Evolutionary conservation across 2,113 vertebrate genomes (phyloP).

Genomic region (Neotragus pygmaeus): DNA sequence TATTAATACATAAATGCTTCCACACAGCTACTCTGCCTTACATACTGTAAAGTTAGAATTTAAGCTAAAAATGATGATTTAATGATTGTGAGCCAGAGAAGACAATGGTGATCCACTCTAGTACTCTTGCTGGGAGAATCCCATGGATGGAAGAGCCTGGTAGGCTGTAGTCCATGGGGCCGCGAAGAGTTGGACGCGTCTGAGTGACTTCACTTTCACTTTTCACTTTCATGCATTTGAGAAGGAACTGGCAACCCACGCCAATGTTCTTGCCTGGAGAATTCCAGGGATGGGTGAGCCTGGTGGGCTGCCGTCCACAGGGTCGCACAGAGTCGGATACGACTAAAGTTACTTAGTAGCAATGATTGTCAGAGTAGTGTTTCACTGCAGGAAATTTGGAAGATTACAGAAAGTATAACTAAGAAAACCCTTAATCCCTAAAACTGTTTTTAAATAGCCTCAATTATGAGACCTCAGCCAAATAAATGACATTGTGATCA

Average conservation of each 20-base stretch:
- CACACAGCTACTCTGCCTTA: not conserved
- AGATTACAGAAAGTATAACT: not conserved
- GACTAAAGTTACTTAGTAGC: too few species aligned
- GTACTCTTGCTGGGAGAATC: too few species aligned
- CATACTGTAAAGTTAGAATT: not conserved
- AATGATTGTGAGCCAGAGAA: not conserved
- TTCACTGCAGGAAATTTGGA: not conserved
- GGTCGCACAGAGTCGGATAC: too few species aligned
- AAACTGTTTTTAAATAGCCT: not conserved
- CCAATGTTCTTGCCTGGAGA: too few species aligned
- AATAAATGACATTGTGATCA: conserved; percentile 15
- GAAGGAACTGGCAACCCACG: too few species aligned
- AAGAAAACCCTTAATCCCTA: not conserved
- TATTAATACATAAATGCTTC: not conserved
- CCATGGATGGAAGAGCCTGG: too few species aligned
- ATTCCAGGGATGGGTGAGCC: too few species aligned
- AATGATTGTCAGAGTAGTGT: conserved; percentile 25
- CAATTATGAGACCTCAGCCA: not conserved
- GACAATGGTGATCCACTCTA: too few species aligned
- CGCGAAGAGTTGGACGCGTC: rapidly evolving
- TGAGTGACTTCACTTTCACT: too few species aligned
- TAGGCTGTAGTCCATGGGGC: too few species aligned
- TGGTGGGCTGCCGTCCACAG: too few species aligned
- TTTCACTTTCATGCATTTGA: too few species aligned
- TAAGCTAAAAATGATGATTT: not conserved